These are phyloP conservation scores for Spisula solida DNA, from an alignment of 2,888 invertebrate genomes.

Conservation along the genomic window DNA sequence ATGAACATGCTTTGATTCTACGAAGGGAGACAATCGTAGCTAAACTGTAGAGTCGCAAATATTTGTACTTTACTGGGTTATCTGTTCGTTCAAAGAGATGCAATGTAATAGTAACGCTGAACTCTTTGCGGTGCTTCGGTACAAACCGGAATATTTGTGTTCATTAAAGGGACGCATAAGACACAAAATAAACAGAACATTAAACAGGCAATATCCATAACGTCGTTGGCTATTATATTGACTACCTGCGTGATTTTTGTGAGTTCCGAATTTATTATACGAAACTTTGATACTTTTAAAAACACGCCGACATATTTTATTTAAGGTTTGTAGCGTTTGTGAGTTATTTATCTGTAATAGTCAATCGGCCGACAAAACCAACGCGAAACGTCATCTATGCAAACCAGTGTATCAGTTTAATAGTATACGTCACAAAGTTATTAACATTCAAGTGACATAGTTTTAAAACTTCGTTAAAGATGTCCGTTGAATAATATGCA, in stretches of 20 bases:
- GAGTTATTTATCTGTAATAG: background rate
- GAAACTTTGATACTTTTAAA: background rate
- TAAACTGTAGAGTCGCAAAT: background rate
- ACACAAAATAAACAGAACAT: no score
- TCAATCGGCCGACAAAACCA: background rate
- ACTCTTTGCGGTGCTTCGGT: no score
- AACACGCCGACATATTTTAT: background rate
- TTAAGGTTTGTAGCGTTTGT: background rate
- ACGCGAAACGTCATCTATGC: no score
- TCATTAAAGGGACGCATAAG: no score
- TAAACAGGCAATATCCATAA: no score
- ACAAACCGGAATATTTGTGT: no score
- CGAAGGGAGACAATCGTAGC: background rate
- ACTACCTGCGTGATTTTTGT: no score
- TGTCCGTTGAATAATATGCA: background rate
- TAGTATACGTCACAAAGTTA: no score
- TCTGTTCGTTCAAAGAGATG: background rate
- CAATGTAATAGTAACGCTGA: no score
- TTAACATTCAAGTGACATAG: background rate
- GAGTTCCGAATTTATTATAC: no score
- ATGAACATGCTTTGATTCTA: background rate
- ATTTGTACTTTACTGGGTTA: background rate
- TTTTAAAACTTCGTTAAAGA: background rate
- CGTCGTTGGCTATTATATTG: no score
- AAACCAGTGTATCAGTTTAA: no score